Percentiles rank a stretch among this genome's conserved stretches.
phyloP scores from a whole-genome alignment of 2,888 invertebrate genomes.

The Sinohyriopsis cumingii region DNA sequence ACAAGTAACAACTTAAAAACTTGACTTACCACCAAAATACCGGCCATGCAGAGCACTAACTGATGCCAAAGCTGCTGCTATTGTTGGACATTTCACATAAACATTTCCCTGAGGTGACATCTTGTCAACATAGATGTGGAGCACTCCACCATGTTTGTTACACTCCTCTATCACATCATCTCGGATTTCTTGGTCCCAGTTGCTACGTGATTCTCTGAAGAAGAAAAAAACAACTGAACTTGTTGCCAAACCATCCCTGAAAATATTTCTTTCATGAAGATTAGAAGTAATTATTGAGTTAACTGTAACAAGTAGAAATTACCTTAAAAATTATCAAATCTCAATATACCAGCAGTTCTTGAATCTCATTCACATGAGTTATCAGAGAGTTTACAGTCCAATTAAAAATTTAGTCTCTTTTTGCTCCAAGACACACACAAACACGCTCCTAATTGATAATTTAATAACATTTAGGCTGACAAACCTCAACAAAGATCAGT shows the following conservation, averaged over 20 bases:
- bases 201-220: constrained; percentile 82
- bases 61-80: constrained; percentile 95
- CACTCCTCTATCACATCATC: constrained; percentile 99
- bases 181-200: constrained; percentile 93
- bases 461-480: too few relatives aligned
- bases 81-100: constrained; percentile 98
- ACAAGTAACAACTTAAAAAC: not conserved
- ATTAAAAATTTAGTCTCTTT: too few relatives aligned
- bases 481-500: too few relatives aligned
- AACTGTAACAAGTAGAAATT: not conserved
- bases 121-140: constrained; percentile 96
- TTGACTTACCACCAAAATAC: constrained; percentile 88
- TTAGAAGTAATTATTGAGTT: not conserved
- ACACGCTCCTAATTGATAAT: too few relatives aligned
- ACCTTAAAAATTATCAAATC: not conserved
- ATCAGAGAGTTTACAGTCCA: too few relatives aligned
- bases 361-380: too few relatives aligned
- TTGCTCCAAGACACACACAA: too few relatives aligned
- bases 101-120: constrained; percentile 96
- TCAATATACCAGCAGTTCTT: not conserved
- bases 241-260: not conserved
- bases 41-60: constrained; percentile 97
- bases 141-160: constrained; percentile 95
- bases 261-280: not conserved
- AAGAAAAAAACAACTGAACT: constrained; percentile 6